A percentile compares a stretch with the other conserved stretches of the same genome.
phyloP scores from a whole-genome alignment of 2,888 invertebrate genomes.

The Drosophila meridionalis region DNA sequence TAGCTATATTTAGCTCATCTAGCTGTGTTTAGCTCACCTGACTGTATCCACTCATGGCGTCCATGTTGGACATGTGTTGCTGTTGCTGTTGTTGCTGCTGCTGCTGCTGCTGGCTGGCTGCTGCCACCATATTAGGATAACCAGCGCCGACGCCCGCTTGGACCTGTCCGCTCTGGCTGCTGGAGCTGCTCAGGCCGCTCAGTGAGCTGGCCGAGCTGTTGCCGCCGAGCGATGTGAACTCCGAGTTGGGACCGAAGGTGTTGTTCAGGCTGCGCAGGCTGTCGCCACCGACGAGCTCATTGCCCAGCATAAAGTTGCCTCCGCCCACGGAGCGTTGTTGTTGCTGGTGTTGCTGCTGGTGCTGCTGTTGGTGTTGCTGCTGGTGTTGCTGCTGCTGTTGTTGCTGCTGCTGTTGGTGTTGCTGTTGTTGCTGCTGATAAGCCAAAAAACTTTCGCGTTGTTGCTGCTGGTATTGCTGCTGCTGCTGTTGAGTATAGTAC shows the following conservation, averaged over 20 bases:
- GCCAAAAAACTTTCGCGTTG: constrained; percentile 58
- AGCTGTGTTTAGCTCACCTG: constrained; percentile 74
- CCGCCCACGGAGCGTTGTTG: constrained; percentile 60
- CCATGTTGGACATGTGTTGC: constrained; percentile 80
- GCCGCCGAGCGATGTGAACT: constrained; percentile 79
- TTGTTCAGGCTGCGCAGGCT: constrained; percentile 84
- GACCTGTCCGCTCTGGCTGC: constrained; percentile 52
- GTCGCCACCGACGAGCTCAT: constrained; percentile 80
- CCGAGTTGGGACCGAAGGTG: constrained; percentile 84
- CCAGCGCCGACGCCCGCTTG: constrained; percentile 27
- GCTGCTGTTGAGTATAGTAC: constrained; percentile 63
- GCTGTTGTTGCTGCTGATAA: constrained; percentile 62
- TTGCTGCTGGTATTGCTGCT: constrained; percentile 71
- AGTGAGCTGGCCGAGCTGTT: constrained; percentile 57
- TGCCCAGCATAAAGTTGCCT: constrained; percentile 77
- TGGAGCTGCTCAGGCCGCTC: constrained; percentile 50
- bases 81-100: constrained; percentile 78
- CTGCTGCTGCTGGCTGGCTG: constrained; percentile 79
- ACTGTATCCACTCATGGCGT: constrained; percentile 84
- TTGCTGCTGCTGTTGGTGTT: constrained; percentile 84
- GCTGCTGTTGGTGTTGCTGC: constrained; percentile 44
- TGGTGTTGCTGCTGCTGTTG: constrained; percentile 83
- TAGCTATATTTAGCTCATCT: background rate
- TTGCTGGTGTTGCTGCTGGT: constrained; percentile 67
- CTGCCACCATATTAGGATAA: constrained; percentile 69